phyloP scores from a whole-genome alignment of 2,888 invertebrate species.

The Hydropsyche betteni region DNA sequence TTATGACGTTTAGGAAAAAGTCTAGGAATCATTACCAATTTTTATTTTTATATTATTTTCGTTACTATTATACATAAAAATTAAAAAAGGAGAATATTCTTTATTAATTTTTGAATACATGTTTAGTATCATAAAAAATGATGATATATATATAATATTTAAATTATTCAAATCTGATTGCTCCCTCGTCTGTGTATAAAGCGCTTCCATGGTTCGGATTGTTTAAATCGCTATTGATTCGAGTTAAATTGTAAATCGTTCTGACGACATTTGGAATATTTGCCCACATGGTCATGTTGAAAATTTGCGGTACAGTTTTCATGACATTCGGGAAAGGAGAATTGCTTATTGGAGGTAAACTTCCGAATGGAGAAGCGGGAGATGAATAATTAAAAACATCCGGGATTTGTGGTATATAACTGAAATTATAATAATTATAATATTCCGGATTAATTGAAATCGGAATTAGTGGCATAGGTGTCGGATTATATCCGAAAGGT shows the following conservation, averaged over 20 bases:
- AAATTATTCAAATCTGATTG: conserved; percentile 1
- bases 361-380: neutral
- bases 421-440: neutral
- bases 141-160: neutral
- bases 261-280: neutral
- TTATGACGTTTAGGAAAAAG: no score
- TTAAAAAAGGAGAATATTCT: no score
- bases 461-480: neutral
- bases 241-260: neutral
- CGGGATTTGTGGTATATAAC: neutral
- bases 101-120: no score
- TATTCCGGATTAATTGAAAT: neutral
- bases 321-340: neutral
- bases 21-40: no score
- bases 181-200: neutral
- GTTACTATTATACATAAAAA: no score
- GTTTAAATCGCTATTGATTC: neutral
- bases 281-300: neutral
- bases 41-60: no score
- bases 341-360: neutral
- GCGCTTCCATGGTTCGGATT: neutral
- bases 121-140: no score
- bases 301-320: neutral
- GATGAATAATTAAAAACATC: neutral
- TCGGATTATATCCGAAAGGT: conserved; percentile 20